Conservation (phyloP, 2,888 invertebrate genomes). For the Nomada ruficornis region DNA sequence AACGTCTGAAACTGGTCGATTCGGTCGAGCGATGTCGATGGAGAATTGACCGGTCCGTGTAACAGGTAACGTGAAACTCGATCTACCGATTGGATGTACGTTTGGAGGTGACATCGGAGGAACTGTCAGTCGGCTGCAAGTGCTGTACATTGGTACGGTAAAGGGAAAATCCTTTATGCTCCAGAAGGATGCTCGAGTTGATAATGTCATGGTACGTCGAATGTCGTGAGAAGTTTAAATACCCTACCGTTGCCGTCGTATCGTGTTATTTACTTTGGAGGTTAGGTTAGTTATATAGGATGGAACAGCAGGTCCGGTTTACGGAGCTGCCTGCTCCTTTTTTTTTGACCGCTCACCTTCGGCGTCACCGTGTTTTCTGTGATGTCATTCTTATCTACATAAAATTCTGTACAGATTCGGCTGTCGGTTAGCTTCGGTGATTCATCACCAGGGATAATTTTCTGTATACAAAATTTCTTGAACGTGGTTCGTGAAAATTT, state of each 20-base stretch:
- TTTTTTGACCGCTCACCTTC: constrained; percentile 34
- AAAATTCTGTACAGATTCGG: not conserved
- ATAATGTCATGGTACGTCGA: constrained; percentile 53
- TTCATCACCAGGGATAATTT: not conserved
- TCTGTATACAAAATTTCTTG: not conserved
- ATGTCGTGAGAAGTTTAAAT: constrained; percentile 33
- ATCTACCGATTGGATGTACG: not conserved
- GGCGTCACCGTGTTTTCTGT: constrained; percentile 22
- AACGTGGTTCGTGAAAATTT: not conserved
- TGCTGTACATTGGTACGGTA: not conserved
- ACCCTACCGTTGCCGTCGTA: constrained; percentile 11
- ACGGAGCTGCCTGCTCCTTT: not conserved
- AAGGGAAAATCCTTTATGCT: not conserved
- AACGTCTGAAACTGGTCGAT: not conserved
- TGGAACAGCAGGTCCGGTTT: constrained; percentile 40
- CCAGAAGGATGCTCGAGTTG: constrained; percentile 10
- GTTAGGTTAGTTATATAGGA: constrained; percentile 45
- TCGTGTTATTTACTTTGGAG: constrained; percentile 62
- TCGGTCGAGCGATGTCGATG: not conserved
- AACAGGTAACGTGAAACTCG: constrained; percentile 18
- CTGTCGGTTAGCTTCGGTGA: not conserved
- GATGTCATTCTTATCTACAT: constrained; percentile 19
- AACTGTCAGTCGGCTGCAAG: constrained; percentile 13
- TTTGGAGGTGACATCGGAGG: constrained; percentile 43
- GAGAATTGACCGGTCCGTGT: not conserved